Evolutionary conservation across 2,113 vertebrate species (phyloP).

Genomic region (Rhodinocichla rosea): DNA sequence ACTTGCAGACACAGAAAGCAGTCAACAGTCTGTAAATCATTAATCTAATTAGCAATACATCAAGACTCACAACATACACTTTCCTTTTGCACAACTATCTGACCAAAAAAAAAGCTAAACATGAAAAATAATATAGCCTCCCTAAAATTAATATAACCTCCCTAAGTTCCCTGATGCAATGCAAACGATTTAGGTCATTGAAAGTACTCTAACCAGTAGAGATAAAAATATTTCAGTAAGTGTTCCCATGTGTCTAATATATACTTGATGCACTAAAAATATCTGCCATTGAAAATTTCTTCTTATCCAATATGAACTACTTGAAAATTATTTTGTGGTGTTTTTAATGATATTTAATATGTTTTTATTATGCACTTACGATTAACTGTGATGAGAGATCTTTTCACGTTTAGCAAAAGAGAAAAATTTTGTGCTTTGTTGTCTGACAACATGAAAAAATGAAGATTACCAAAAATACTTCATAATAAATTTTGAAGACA

Average conservation of each 20-base stretch:
- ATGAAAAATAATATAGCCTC: neutral
- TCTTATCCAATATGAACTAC: neutral
- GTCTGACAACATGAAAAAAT: neutral
- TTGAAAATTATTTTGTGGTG: neutral
- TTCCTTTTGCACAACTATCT: neutral
- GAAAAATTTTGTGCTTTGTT: neutral
- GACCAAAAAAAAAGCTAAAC: neutral
- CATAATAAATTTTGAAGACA: neutral
- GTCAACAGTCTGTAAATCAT: neutral
- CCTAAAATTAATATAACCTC: neutral
- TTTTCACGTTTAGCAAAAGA: neutral
- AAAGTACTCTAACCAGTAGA: neutral
- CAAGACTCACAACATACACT: neutral
- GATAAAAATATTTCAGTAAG: neutral
- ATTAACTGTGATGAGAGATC: neutral
- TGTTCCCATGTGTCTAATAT: neutral
- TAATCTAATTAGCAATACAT: neutral
- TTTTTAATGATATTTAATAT: neutral
- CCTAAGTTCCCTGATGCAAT: neutral
- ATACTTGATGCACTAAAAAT: neutral
- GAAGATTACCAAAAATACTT: neutral
- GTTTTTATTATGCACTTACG: neutral
- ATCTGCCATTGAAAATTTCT: neutral
- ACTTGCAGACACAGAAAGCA: neutral
- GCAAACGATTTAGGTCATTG: neutral